Percentiles rank a stretch among this genome's conserved stretches.
Conservation (phyloP, 2,888 invertebrate species). For the Lycocerus yunnanus region DNA sequence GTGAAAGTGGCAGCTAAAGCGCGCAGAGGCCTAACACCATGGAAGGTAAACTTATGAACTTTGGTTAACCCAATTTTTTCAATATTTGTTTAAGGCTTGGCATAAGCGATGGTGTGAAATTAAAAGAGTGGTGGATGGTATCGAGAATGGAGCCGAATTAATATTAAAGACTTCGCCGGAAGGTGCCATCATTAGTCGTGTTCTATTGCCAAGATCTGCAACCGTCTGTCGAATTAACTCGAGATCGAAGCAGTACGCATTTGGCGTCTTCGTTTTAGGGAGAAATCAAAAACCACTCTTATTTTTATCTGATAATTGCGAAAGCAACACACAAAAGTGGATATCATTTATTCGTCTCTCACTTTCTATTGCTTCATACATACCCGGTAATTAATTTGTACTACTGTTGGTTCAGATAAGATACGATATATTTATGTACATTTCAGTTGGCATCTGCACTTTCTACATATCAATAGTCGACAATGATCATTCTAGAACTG, state of each 20-base stretch:
- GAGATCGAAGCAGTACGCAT: conserved; percentile 68
- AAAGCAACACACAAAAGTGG: conserved; percentile 71
- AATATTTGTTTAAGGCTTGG: conserved; percentile 60
- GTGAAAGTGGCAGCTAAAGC: conserved; percentile 67
- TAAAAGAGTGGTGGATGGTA: conserved; percentile 60
- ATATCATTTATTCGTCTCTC: conserved; percentile 66
- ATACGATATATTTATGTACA: neutral
- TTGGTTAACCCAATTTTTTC: neutral
- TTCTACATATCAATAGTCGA: conserved; percentile 67
- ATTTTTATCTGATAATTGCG: conserved; percentile 66
- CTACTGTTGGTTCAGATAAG: neutral
- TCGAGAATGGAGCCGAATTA: conserved; percentile 60
- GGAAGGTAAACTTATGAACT: conserved; percentile 59
- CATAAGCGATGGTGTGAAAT: conserved; percentile 70
- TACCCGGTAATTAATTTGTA: conserved; percentile 44
- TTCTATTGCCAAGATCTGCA: conserved; percentile 64
- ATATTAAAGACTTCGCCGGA: conserved; percentile 60
- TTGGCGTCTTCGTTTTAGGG: conserved; percentile 66
- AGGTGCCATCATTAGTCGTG: conserved; percentile 51
- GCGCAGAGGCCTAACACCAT: conserved; percentile 65
- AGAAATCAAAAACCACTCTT: conserved; percentile 66
- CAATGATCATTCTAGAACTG: conserved; percentile 66
- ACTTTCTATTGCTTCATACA: conserved; percentile 54
- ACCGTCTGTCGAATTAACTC: conserved; percentile 68
- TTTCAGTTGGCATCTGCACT: conserved; percentile 56